Evolutionary conservation across 2,888 invertebrate genomes (phyloP), one percentile per base, ranked within the genome.

Genomic region (Ernsta delagoae): DNA sequence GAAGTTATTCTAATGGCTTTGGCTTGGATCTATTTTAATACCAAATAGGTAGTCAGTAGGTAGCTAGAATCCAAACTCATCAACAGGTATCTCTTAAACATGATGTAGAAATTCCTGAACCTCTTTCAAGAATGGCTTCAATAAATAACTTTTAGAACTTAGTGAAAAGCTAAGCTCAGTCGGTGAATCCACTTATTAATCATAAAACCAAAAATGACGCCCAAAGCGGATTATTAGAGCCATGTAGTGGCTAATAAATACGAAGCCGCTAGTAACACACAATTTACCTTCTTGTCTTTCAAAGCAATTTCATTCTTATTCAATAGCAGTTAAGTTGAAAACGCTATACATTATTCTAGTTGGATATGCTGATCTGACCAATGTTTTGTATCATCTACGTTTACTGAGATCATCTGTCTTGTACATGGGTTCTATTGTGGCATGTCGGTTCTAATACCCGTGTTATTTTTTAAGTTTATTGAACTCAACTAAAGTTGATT

Each of bases 221-320:
- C 79, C 80, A 80, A 81, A 82, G 81, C 81, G 79, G 82, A 84
- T 85, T 86, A 86, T 83, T 82, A 82, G 77, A 79, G 74, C 70
- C 78, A 24, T 24, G 24, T 24, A 73, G 78, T 79, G 79, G 78
- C 76, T 78, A 77, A 82, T 80, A 83, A 79, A 81, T 79, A 80
- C 75, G 71, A 71, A 57, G 62, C 70, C 60, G 66, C 67, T 43
- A 39, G 45, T 70, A 70, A 63, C 61, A 65, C 12, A 48, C 50
- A 68, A 48, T 45, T 68, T 41, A 48, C 31, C 24, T 16, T 41
- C 43, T 34, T 65, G 59, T 59, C 45, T 43, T 39, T 60, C 34
- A 59, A 16, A 45, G 45, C 36, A 8, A 60, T 70, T 60, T 11
- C 3, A 41, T 5, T 60, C 59, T 65, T 70, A 64, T 48, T 8